A percentile compares a stretch with the other conserved stretches of the same genome.
Conservation (phyloP, 23 tunicate species). For the Clavelina lepadiformis region DNA sequence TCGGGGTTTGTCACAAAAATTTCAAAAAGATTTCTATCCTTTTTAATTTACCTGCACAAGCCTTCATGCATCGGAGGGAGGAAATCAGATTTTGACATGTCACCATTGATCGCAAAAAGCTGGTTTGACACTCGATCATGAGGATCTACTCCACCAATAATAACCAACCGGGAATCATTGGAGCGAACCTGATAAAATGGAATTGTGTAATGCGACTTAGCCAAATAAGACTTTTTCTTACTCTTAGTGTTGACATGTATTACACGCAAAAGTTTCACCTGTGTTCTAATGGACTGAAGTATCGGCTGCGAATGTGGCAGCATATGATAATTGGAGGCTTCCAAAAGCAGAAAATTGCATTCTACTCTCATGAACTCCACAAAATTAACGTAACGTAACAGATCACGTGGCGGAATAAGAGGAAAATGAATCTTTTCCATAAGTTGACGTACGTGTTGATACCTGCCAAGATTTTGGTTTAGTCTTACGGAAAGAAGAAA, state of each 20-base stretch:
- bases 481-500: no score
- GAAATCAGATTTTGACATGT: conserved; percentile 96
- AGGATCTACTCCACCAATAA: conserved; percentile 99
- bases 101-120: conserved; percentile 90
- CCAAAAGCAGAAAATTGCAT: conserved; percentile 92
- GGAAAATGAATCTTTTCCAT: conserved; percentile 99
- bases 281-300: conserved; percentile 95
- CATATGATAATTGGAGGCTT: conserved; percentile 99
- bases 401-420: conserved; percentile 99
- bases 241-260: no score
- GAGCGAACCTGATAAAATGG: conserved; percentile 93
- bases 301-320: conserved; percentile 99
- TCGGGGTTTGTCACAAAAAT: not conserved
- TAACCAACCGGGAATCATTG: conserved; percentile 88
- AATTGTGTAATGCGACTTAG: no score
- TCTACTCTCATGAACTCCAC: conserved; percentile 99
- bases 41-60: conserved; percentile 50
- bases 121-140: conserved; percentile 99
- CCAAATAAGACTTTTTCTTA: no score
- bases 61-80: conserved; percentile 99
- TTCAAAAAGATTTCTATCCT: not conserved
- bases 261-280: conserved; percentile 45
- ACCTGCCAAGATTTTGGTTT: no score
- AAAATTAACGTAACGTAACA: conserved; percentile 98
- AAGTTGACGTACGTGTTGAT: conserved; percentile 72